A percentile compares a stretch with the other conserved stretches of the same genome.
These are phyloP conservation scores for Hippocampus guttulatus DNA, from an alignment of 2,113 vertebrate species.

Conservation along the genomic window DNA sequence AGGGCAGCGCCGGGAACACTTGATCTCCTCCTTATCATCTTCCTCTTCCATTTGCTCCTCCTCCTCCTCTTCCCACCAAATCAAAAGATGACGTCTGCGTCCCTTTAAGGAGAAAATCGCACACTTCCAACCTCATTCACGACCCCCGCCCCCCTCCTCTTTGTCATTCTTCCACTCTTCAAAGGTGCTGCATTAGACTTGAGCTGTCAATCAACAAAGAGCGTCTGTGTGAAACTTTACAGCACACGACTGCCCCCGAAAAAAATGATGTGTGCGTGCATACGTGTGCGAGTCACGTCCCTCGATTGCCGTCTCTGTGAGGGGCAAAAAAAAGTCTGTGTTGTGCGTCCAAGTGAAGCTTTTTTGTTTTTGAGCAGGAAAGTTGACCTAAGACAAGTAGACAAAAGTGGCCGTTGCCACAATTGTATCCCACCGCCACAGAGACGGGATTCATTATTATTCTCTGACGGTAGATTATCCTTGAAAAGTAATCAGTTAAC, in stretches of 20 bases:
- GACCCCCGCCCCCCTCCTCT: background rate
- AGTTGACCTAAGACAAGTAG: too few species aligned
- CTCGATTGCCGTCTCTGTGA: background rate
- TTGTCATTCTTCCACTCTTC: conserved; percentile 23
- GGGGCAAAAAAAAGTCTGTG: background rate
- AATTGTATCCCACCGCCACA: too few species aligned
- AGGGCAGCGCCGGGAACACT: background rate
- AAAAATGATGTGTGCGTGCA: background rate
- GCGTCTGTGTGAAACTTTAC: conserved; percentile 27
- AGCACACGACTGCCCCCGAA: background rate
- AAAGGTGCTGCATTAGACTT: conserved; percentile 70
- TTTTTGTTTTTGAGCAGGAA: background rate
- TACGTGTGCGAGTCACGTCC: background rate
- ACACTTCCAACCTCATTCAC: background rate
- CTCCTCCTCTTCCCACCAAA: conserved; percentile 34
- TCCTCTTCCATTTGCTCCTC: conserved; percentile 1
- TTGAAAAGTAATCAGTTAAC: too few species aligned
- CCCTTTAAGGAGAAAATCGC: conserved; percentile 58
- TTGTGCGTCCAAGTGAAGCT: background rate
- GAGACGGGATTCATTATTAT: too few species aligned
- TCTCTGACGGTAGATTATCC: too few species aligned
- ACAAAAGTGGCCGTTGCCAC: too few species aligned
- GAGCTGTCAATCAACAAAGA: conserved; percentile 57
- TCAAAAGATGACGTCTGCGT: conserved; percentile 49
- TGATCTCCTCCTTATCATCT: background rate